Conservation (phyloP, 2,888 invertebrate genomes). For the Gibbula magus region DNA sequence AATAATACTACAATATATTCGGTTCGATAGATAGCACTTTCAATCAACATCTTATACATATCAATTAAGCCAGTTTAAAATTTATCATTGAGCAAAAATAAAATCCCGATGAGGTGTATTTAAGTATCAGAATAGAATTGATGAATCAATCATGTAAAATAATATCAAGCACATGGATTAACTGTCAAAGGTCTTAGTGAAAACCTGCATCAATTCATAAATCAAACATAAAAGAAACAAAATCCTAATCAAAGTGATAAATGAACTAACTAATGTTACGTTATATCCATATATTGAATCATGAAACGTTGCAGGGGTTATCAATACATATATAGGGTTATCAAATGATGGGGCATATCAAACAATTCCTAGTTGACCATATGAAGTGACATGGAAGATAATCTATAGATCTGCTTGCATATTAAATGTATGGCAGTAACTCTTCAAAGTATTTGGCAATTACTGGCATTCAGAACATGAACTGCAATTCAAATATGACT, state of each 20-base stretch:
- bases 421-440: conserved; percentile 21
- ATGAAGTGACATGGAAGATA: conserved; percentile 18
- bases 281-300: background rate
- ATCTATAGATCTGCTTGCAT: conserved; percentile 8
- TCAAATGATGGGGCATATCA: background rate
- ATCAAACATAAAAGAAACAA: too few species aligned
- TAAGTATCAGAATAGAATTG: background rate
- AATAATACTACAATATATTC: background rate
- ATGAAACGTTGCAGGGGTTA: background rate
- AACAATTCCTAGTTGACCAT: conserved; percentile 2
- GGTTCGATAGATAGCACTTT: conserved; percentile 3
- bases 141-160: background rate
- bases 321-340: too few species aligned
- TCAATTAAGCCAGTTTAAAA: conserved; percentile 2
- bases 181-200: background rate
- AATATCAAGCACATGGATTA: background rate
- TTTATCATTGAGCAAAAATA: background rate
- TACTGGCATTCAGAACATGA: conserved; percentile 9
- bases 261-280: too few species aligned
- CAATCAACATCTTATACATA: conserved; percentile 18
- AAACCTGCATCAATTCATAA: background rate
- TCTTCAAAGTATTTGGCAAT: conserved; percentile 23
- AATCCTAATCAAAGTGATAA: too few species aligned
- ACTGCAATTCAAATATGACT: conserved; percentile 16
- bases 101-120: conserved; percentile 14